Base-by-base conservation (phyloP, 2,113 vertebrate genomes). In the Herpailurus yagouaroundi region DNA sequence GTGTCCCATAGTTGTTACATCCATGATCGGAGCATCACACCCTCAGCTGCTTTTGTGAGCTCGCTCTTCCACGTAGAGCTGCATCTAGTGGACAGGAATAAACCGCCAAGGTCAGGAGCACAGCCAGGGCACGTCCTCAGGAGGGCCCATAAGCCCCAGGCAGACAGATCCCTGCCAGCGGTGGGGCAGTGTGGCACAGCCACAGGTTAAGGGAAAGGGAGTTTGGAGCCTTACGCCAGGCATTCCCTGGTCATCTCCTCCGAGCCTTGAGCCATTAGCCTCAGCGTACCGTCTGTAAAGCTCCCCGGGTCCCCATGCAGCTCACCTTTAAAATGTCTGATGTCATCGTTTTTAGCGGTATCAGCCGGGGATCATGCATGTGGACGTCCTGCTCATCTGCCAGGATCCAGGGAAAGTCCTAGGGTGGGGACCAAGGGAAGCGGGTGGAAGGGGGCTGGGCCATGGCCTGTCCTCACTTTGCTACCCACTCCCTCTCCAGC, bases 341-440 rank as follows among this genome's bases (percentile, higher is more conserved):
- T 0, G 99, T 99, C 99, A 99, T 99, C 0, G 99, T 99, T 98
- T 99, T 99, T 45, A 99, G 98, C 0, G 99, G 99, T 89, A 99
- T 99, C 3, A 99, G 99, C 93, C 99, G 98, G 1, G 99, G 99
- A 80, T 99, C 99, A 0, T 99, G 99, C 99, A 99, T 99, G 94
- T 99, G 99, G 85, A 99, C 99, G 0, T 99, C 99, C 33, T 99
- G 99, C 74, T 99, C 99, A 2, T 99, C 99, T 15, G 99, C 99
- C 0, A 99, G 99, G 96, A 99, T 99, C 99, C 99, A 99, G 0
- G 99, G 99, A 97, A 99, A 99, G 85, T 99, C 99, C 99, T 99
- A 76, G 33, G 57, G 57, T 63, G 38, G 76, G n/a, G 95, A 57
- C 19, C 89, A 14, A 95, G 7, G 50, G n/a, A 45, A 57, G 4